These are phyloP conservation scores for Heliconius ismenius DNA, from an alignment of 2,888 invertebrate species.

Conservation along the genomic window DNA sequence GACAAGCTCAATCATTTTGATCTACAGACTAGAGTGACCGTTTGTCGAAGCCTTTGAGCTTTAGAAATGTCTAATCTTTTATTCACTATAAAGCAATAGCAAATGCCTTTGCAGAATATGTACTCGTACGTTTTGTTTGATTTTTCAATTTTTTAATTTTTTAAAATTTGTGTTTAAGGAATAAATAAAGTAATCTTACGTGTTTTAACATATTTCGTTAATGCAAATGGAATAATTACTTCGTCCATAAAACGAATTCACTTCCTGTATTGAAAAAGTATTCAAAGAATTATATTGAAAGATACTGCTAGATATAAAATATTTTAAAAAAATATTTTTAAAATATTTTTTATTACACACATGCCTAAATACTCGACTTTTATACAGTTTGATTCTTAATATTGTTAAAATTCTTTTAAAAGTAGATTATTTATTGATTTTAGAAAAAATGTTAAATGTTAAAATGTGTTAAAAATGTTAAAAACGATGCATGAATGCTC, in stretches of 20 bases:
- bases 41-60: constrained; percentile 20
- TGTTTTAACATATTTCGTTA: neutral
- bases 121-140: neutral
- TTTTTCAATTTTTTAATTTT: neutral
- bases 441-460: too few species aligned
- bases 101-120: constrained; percentile 3
- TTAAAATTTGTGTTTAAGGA: neutral
- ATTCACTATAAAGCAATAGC: constrained; percentile 4
- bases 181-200: neutral
- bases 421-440: neutral
- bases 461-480: too few species aligned
- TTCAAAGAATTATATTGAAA: neutral
- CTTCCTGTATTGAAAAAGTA: neutral
- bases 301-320: too few species aligned
- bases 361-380: too few species aligned
- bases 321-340: too few species aligned
- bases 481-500: too few species aligned
- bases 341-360: neutral
- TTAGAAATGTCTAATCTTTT: constrained; percentile 11
- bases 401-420: neutral
- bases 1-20: constrained; percentile 25
- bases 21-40: constrained; percentile 16
- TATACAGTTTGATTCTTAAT: neutral
- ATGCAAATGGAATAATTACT: neutral
- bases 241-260: neutral